These are phyloP conservation scores for Temnothorax curvispinosus DNA, from an alignment of 1,140 invertebrate genomes.

Conservation along the genomic window DNA sequence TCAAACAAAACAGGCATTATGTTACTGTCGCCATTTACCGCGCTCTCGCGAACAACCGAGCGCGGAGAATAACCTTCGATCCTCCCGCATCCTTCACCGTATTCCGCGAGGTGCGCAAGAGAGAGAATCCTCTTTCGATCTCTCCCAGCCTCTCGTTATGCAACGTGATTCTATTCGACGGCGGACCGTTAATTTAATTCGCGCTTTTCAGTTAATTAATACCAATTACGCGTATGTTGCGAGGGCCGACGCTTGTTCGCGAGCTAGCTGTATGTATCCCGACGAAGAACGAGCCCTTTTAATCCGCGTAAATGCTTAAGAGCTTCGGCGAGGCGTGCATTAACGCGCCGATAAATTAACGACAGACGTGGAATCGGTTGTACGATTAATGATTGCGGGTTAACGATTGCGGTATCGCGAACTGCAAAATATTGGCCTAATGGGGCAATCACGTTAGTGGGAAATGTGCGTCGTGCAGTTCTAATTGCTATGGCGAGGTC, in stretches of 20 bases:
- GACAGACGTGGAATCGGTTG: conserved; percentile 52
- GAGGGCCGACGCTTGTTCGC: conserved; percentile 6
- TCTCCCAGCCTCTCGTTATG: conserved; percentile 54
- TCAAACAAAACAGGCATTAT: conserved; percentile 48
- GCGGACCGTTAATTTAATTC: conserved; percentile 77
- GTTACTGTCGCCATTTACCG: conserved; percentile 55
- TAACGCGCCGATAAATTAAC: conserved; percentile 63
- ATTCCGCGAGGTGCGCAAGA: not conserved
- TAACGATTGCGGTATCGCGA: conserved; percentile 60
- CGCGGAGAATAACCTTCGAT: conserved; percentile 46
- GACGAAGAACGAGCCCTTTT: conserved; percentile 38
- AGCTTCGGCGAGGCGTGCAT: conserved; percentile 26
- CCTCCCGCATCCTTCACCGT: conserved; percentile 43
- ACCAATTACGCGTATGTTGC: conserved; percentile 71
- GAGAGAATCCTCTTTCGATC: conserved; percentile 1
- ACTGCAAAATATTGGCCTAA: conserved; percentile 26
- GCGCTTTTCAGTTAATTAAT: conserved; percentile 79
- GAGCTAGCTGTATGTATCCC: not conserved
- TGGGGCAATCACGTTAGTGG: conserved; percentile 18
- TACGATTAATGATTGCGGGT: conserved; percentile 65
- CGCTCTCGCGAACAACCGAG: not conserved
- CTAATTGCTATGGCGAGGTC: not conserved
- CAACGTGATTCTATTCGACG: conserved; percentile 65
- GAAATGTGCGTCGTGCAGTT: not conserved
- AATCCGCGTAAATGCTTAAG: conserved; percentile 66